A percentile compares a stretch with the other conserved stretches of the same genome.
Conservation (phyloP, 1,140 invertebrate species). For the Temnothorax nylanderi region DNA sequence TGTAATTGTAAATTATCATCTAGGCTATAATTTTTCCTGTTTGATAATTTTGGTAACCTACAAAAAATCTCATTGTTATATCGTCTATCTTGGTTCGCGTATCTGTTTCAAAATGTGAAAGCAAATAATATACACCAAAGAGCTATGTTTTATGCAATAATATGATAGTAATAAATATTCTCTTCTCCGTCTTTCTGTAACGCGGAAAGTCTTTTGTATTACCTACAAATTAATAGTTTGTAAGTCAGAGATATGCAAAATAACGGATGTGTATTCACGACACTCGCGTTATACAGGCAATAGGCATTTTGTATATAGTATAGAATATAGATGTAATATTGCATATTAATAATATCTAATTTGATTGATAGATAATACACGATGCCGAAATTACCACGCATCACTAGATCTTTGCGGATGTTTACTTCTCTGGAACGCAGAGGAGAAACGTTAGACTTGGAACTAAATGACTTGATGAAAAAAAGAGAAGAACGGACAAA, state of each 20-base stretch:
- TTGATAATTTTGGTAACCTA: no score
- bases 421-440: constrained; percentile 78
- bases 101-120: background rate
- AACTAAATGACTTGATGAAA: constrained; percentile 74
- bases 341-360: background rate
- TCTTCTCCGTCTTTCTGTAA: background rate
- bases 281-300: no score
- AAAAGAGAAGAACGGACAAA: constrained; percentile 75
- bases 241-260: background rate
- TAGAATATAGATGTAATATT: background rate
- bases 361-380: constrained; percentile 39
- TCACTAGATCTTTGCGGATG: constrained; percentile 78
- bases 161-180: background rate
- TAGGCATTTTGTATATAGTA: no score
- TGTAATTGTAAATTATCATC: no score
- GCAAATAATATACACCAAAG: background rate
- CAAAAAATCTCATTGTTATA: no score
- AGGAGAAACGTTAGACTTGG: constrained; percentile 41
- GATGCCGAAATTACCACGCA: constrained; percentile 79
- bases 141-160: background rate
- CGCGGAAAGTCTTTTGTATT: background rate
- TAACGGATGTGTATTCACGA: background rate
- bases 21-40: no score
- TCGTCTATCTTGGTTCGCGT: no score
- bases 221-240: background rate